Evolutionary conservation across 2,888 invertebrate species (phyloP).

Genomic region (Cynaeus angustus): DNA sequence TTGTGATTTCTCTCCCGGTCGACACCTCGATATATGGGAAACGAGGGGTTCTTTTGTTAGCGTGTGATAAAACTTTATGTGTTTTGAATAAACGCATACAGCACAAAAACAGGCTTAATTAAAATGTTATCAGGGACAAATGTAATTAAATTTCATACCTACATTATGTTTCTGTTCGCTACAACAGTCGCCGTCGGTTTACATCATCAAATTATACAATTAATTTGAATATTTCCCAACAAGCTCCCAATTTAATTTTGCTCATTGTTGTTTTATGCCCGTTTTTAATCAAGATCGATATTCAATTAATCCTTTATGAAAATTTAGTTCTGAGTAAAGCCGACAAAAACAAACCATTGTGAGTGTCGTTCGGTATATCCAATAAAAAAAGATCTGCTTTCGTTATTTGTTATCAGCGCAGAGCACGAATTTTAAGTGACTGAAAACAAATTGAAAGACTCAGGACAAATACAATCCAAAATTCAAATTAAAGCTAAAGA

Average conservation of each 20-base stretch:
- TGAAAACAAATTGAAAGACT: too few species aligned
- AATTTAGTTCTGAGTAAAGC: constrained; percentile 28
- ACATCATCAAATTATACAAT: constrained; percentile 49
- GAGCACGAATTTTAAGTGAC: too few species aligned
- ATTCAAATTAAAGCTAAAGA: too few species aligned
- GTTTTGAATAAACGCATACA: constrained; percentile 33
- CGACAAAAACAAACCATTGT: neutral
- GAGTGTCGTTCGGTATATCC: constrained; percentile 2
- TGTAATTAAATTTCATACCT: constrained; percentile 52
- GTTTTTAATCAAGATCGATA: constrained; percentile 44
- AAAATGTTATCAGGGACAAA: constrained; percentile 54
- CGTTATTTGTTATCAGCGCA: too few species aligned
- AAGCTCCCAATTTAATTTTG: constrained; percentile 38
- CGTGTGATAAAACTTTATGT: constrained; percentile 19
- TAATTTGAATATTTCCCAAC: constrained; percentile 47
- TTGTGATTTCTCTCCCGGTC: too few species aligned
- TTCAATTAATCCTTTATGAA: constrained; percentile 40
- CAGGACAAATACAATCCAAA: too few species aligned
- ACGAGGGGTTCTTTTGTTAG: constrained; percentile 8
- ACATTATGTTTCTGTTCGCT: constrained; percentile 45
- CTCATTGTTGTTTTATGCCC: constrained; percentile 41
- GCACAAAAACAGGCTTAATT: constrained; percentile 54
- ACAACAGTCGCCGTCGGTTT: constrained; percentile 40
- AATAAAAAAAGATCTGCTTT: too few species aligned
- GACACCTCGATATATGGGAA: neutral